A percentile compares a stretch with the other conserved stretches of the same genome.
phyloP scores from a whole-genome alignment of 30 jellyfish, hydroid and myxozoan species.

The Aurelia aurita region DNA sequence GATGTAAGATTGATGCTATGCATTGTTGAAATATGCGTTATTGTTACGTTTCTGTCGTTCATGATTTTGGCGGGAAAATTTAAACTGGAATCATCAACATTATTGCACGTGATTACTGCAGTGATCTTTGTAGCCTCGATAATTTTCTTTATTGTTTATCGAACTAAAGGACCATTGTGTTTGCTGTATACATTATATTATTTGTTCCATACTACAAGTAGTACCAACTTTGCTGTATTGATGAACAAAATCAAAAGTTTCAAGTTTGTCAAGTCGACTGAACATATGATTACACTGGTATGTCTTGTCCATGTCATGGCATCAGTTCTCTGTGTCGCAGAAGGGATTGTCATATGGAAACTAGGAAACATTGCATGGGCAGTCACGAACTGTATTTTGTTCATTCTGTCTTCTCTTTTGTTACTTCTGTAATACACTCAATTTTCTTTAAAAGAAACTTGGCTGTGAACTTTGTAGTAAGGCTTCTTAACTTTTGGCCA shows the following conservation, averaged over 20 bases:
- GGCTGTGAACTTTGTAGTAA: too few relatives aligned
- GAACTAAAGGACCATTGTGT: neutral
- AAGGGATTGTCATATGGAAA: constrained; percentile 11
- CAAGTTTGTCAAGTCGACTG: neutral
- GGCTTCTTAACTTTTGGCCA: too few relatives aligned
- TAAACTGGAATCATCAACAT: constrained; percentile 4
- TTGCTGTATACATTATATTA: neutral
- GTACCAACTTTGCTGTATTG: too few relatives aligned
- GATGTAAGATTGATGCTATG: neutral
- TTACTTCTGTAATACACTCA: neutral
- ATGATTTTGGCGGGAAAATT: neutral
- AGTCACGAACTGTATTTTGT: neutral
- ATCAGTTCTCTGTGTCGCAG: neutral
- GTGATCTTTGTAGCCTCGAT: neutral
- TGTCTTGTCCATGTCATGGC: neutral
- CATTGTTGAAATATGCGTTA: constrained; percentile 12
- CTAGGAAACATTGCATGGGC: constrained; percentile 10
- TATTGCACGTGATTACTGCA: neutral
- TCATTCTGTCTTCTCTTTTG: neutral
- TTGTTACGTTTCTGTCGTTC: neutral
- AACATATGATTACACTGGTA: neutral
- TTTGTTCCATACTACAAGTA: neutral
- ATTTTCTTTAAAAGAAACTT: too few relatives aligned
- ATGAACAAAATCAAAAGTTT: neutral
- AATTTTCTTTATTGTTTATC: neutral